Evolutionary conservation across 2,113 vertebrate species (phyloP), one percentile per base, ranked within the genome.

Genomic region (Leucopsar rothschildi): DNA sequence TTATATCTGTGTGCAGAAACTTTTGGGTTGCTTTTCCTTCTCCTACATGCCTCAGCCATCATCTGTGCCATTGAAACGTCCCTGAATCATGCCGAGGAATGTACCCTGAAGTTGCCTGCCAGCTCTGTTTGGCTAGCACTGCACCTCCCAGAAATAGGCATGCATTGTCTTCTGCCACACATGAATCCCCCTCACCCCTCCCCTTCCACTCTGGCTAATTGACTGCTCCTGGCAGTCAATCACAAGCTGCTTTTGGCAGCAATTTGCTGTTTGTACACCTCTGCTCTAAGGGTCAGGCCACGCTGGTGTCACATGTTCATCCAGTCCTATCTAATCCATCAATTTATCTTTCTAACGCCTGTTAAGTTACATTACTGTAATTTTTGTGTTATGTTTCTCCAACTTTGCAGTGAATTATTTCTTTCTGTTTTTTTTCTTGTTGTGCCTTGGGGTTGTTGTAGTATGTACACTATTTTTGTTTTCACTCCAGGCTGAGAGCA

Each of bases 261-360:
- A 88, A 83, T 92, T 94, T 95, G 88, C 84, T 94, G 90, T 95
- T 91, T 93, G 35, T 92, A 60, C 69, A 88, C 94, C 81, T 87
- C 83, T 73, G 87, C 92, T 97, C 39, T 83, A 92, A 92, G 71
- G 80, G 79, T 95, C 86, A 86, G 72, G 68, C 29, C 33, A 39
- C 0, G 2, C 69, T 49, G 84, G 37, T 71, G 69, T 75, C 59
- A 92, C 40, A 72, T 85, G 56, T 77, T 61, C 50, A 89, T 82
- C 77, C 59, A 95, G 23, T 61, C 28, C 49, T 89, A 92, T 55
- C 60, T 82, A 87, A 92, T 68, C 45, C 69, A 88, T 70, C 73
- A 27, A 69, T 72, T 93, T 86, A 85, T 50, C 56, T 83, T 92
- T 64, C 68, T 73, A 50, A 52, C 39, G 49, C n/a, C 71, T 90